Percentiles rank a stretch among this genome's conserved stretches.
Evolutionary conservation across 2,888 invertebrate genomes (phyloP).

Genomic region (Calameuta pallipes): DNA sequence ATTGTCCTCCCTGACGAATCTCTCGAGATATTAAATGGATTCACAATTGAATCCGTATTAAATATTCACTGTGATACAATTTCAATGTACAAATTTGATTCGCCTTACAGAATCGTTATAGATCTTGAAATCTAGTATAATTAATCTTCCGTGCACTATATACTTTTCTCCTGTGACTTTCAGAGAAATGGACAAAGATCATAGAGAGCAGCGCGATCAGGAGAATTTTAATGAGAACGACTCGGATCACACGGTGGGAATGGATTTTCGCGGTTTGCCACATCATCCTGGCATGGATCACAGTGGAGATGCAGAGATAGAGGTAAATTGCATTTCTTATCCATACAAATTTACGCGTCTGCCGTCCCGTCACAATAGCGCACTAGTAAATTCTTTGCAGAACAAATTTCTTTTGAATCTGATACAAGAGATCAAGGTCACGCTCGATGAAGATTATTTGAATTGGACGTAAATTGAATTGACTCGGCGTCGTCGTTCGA

Average conservation of each 20-base stretch:
- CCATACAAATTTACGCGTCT: not conserved
- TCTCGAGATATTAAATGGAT: not conserved
- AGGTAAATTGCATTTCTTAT: conserved; percentile 34
- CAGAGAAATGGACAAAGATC: conserved; percentile 58
- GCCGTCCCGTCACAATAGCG: not conserved
- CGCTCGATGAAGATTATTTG: not conserved
- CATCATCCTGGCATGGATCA: conserved; percentile 45
- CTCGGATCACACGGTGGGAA: conserved; percentile 45
- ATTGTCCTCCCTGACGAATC: not conserved
- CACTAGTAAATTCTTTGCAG: not conserved
- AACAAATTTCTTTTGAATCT: not conserved
- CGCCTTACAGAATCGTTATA: not conserved
- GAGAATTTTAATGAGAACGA: conserved; percentile 52
- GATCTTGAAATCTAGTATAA: not conserved
- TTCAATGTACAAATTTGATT: not conserved
- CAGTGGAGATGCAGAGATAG: conserved; percentile 42
- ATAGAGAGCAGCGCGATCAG: conserved; percentile 49
- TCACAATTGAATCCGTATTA: not conserved
- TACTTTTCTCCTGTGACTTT: not conserved
- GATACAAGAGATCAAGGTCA: not conserved
- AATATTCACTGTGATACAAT: not conserved
- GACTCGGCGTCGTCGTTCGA: not conserved
- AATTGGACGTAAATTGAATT: not conserved
- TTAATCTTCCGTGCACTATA: not conserved
- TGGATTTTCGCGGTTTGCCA: conserved; percentile 52